These are phyloP conservation scores for Lepisosteus osseus DNA, from an alignment of 2,113 vertebrate genomes.

Conservation along the genomic window DNA sequence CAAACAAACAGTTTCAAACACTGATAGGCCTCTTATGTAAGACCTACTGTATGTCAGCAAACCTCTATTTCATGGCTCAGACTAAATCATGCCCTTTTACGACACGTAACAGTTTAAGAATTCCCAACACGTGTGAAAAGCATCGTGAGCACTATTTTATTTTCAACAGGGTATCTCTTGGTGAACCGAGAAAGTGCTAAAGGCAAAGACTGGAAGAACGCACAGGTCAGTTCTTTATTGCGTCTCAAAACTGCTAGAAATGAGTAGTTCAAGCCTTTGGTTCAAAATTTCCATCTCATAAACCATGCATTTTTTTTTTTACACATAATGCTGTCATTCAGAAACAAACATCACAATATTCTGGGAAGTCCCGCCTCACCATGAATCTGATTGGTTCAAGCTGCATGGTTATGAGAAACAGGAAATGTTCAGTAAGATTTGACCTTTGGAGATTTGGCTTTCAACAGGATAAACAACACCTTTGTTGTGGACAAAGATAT, in stretches of 20 bases:
- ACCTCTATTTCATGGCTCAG: too few relatives aligned
- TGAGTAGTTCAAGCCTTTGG: neutral
- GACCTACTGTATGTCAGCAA: too few relatives aligned
- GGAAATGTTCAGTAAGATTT: constrained; percentile 15
- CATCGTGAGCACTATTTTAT: too few relatives aligned
- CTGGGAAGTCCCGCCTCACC: constrained; percentile 41
- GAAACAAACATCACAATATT: constrained; percentile 27
- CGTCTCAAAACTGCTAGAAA: neutral
- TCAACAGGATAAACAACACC: constrained; percentile 1
- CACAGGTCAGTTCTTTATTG: too few relatives aligned
- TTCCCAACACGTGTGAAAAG: too few relatives aligned
- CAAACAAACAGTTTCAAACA: too few relatives aligned
- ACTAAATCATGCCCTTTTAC: too few relatives aligned
- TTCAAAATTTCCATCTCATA: neutral
- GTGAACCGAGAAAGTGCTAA: too few relatives aligned
- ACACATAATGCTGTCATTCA: constrained; percentile 3
- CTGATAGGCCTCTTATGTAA: too few relatives aligned
- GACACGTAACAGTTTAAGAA: too few relatives aligned
- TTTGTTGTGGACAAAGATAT: constrained; percentile 17
- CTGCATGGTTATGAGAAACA: constrained; percentile 35
- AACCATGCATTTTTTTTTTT: neutral
- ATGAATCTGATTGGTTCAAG: constrained; percentile 25
- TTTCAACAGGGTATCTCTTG: too few relatives aligned
- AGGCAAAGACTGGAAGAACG: too few relatives aligned
- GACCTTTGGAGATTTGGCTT: constrained; percentile 5